Base-by-base conservation (phyloP, 2,113 vertebrate genomes). In the Oryzias javanicus region DNA sequence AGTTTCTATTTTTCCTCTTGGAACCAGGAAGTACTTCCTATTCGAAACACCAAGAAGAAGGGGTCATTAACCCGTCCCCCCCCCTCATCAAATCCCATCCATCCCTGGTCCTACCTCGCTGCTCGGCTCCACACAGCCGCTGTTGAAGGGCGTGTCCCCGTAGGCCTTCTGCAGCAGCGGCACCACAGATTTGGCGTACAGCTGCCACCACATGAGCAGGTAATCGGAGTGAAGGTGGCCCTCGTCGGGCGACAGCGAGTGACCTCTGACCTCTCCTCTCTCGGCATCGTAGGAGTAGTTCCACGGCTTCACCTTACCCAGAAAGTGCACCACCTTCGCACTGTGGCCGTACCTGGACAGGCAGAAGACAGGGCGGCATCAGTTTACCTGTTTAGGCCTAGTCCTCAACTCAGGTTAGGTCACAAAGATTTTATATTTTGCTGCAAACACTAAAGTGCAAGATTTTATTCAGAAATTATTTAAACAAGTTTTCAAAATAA, bases 251-350 rank as follows among this genome's bases (percentile, higher is more conserved):
- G 76, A 55, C 0, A 82, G 67, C 22, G 89, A 41, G 54, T 91
- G 91, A 61, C 92, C 92, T 75, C 71, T 92, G 77, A 98, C 81
- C 55, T 88, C 93, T 55, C 92, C 93, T 52, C 88, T 91, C 86
- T 92, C 90, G 51, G 90, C 70, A 53, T 96, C 89, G 0, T 96
- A 99, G 0, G 92, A 80, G 25, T 95, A 96, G 87, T 91, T 92
- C 97, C 97, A 99, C 0, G 96, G 97, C 79, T 99, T 99, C 60
- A 87, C 74, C 64, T 86, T 93, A 49, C 97, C 97, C 88, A 99
- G 87, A 84, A 98, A 99, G 83, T 99, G 97, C 60, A 97, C 94
- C 49, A 99, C 97, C 86, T 97, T 98, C 42, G 95, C 95, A 44
- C 91, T 86, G 25, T 67, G 90, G 58, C 96, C 96, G 64, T 95